Conservation (phyloP, 2,113 vertebrate genomes). For the Pteruthius melanotis region DNA sequence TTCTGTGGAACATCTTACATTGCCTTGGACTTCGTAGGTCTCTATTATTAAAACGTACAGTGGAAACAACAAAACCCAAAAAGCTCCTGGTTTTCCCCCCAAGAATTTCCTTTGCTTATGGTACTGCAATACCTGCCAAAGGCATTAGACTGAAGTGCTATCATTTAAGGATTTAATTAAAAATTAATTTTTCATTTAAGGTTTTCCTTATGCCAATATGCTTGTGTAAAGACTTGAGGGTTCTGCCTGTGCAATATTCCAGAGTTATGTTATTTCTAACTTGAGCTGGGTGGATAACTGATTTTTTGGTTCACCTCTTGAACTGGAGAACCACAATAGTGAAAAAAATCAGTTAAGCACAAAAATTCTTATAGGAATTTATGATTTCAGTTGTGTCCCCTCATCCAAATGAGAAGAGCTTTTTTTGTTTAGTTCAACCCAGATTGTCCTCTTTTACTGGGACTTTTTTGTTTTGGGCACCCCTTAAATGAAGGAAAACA, state of each 20-base stretch:
- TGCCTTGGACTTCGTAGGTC: constrained; percentile 30
- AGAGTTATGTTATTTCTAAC: background rate
- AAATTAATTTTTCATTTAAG: background rate
- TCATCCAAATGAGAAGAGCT: background rate
- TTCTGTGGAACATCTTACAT: constrained; percentile 54
- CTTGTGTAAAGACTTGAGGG: background rate
- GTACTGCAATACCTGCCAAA: background rate
- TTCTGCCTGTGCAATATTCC: background rate
- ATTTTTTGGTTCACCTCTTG: constrained; percentile 24
- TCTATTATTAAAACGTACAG: constrained; percentile 55
- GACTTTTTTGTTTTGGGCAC: background rate
- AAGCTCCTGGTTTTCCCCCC: background rate
- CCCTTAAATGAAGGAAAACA: background rate
- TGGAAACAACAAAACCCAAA: constrained; percentile 28
- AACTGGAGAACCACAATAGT: background rate
- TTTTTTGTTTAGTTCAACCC: background rate
- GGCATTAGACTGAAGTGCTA: background rate
- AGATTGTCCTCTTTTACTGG: background rate
- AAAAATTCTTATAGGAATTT: background rate
- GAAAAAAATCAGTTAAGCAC: background rate
- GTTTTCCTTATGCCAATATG: background rate
- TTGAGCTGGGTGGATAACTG: background rate
- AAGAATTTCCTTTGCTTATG: constrained; percentile 4
- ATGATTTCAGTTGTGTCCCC: background rate
- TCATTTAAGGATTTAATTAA: background rate